phyloP scores from a whole-genome alignment of 1,140 invertebrate species.

The Asbolus verrucosus region DNA sequence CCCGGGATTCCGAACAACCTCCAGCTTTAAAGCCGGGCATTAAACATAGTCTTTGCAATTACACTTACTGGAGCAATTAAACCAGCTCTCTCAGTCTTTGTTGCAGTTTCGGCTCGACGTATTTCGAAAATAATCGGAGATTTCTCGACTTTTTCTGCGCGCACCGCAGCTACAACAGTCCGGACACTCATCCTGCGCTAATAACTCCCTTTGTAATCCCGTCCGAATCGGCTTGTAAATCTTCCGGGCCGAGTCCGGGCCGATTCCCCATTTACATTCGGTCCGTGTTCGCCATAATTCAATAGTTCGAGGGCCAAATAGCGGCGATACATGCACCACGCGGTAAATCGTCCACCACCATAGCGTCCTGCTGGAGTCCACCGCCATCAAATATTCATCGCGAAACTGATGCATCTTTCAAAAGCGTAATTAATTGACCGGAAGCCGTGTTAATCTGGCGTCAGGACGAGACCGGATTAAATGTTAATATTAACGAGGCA shows the following conservation, averaged over 20 bases:
- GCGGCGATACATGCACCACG: constrained; percentile 19
- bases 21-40: constrained; percentile 45
- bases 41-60: constrained; percentile 43
- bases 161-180: too few relatives aligned
- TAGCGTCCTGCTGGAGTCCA: constrained; percentile 21
- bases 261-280: constrained; percentile 17
- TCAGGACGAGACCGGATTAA: constrained; percentile 26
- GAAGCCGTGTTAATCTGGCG: constrained; percentile 35
- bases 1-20: constrained; percentile 42
- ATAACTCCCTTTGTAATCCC: constrained; percentile 10
- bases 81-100: constrained; percentile 29
- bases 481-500: constrained; percentile 29
- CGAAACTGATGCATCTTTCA: constrained; percentile 29
- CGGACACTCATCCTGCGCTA: too few relatives aligned
- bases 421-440: constrained; percentile 35
- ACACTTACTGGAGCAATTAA: constrained; percentile 36
- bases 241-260: background rate
- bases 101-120: background rate
- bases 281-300: constrained; percentile 35
- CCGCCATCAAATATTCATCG: constrained; percentile 18
- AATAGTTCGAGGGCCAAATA: constrained; percentile 12
- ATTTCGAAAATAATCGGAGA: constrained; percentile 11
- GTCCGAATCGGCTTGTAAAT: constrained; percentile 7
- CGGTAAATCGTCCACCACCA: constrained; percentile 41
- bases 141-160: background rate